Evolutionary conservation across 2,797 vertebrate genomes (phyloP).

Genomic region (Astyanax mexicanus): DNA sequence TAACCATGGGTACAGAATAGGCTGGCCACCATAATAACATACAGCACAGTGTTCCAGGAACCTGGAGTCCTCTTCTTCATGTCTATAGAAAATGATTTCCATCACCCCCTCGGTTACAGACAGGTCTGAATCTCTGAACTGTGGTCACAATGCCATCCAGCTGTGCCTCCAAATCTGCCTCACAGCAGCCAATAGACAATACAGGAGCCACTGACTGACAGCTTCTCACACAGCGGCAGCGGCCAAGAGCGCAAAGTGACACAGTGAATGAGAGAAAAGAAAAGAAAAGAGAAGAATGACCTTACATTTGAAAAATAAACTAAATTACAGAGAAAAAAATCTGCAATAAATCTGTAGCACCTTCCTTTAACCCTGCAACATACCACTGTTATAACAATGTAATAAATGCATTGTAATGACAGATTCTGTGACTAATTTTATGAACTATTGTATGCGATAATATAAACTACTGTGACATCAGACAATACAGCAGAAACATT

Average conservation of each 20-base stretch:
- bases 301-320: not conserved
- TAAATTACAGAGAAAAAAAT: not conserved
- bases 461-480: too few relatives aligned
- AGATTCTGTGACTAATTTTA: too few relatives aligned
- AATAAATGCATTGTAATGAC: too few relatives aligned
- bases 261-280: not conserved
- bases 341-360: too few relatives aligned
- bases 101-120: not conserved
- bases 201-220: slow-evolving; percentile 36
- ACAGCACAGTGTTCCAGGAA: not conserved
- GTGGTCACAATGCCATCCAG: not conserved
- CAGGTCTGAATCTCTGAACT: not conserved
- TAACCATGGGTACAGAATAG: slow-evolving; percentile 5
- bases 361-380: too few relatives aligned
- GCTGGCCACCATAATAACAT: not conserved
- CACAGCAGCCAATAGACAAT: slow-evolving; percentile 10
- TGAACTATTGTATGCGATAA: too few relatives aligned
- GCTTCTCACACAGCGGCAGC: slow-evolving; percentile 6
- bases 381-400: too few relatives aligned
- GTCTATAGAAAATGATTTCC: slow-evolving; percentile 6
- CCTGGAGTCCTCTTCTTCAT: not conserved
- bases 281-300: not conserved
- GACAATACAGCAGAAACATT: too few relatives aligned
- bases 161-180: slow-evolving; percentile 7
- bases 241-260: slow-evolving; percentile 1